These are phyloP conservation scores for Porites australiensis DNA, from an alignment of 64 coral and sea anemone genomes.

Conservation along the genomic window DNA sequence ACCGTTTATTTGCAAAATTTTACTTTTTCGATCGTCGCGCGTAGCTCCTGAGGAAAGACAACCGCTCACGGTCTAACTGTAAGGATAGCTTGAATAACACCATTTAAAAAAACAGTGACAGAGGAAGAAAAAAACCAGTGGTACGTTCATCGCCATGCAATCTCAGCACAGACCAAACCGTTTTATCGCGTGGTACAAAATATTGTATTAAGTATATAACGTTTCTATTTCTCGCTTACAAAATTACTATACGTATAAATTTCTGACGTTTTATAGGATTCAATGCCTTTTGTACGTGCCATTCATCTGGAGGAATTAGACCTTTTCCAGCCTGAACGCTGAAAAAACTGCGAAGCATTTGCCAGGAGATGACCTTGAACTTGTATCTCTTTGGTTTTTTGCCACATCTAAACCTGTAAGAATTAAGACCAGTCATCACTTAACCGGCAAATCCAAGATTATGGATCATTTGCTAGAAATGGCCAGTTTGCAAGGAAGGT, in stretches of 20 bases:
- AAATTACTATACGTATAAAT: conserved; percentile 19
- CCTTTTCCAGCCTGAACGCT: not conserved
- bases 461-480: too few species aligned
- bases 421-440: not conserved
- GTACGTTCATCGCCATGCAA: too few species aligned
- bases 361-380: not conserved
- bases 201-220: not conserved
- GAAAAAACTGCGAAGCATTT: not conserved
- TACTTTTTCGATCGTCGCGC: too few species aligned
- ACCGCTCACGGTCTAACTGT: too few species aligned
- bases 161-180: not conserved
- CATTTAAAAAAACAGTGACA: too few species aligned
- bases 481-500: too few species aligned
- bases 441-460: too few species aligned
- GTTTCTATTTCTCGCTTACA: conserved; percentile 38
- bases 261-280: conserved; percentile 18
- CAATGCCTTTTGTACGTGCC: not conserved
- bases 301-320: not conserved
- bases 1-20: too few species aligned
- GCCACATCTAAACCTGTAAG: not conserved
- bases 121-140: too few species aligned
- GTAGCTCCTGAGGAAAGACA: too few species aligned
- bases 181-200: not conserved
- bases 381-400: not conserved
- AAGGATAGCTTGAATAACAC: too few species aligned